These are phyloP conservation scores for Eurystomus gularis DNA, from an alignment of 2,113 vertebrate species.

Conservation along the genomic window DNA sequence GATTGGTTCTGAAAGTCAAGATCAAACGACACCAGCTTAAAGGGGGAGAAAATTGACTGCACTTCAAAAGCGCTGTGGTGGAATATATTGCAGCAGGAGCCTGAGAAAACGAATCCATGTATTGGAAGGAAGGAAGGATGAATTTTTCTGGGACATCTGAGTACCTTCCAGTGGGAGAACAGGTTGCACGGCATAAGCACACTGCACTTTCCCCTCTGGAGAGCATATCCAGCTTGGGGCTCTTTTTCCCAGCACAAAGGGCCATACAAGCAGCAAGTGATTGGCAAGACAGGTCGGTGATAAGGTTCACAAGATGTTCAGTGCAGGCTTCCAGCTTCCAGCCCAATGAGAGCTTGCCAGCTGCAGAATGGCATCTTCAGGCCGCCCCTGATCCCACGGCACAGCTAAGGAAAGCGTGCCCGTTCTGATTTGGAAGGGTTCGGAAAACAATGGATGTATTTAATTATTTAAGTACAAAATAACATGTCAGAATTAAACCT, in stretches of 20 bases:
- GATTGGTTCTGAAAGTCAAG: slow-evolving; percentile 37
- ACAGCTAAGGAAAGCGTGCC: neutral
- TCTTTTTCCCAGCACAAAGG: neutral
- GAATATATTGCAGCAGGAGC: neutral
- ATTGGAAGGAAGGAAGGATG: neutral
- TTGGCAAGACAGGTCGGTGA: neutral
- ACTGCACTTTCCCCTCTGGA: neutral
- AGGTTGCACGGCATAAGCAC: neutral
- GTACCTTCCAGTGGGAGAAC: neutral
- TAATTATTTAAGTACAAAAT: neutral
- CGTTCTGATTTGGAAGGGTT: neutral
- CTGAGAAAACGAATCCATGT: neutral
- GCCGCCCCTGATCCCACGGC: neutral
- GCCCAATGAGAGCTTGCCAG: neutral
- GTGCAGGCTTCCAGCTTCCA: neutral
- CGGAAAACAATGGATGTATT: neutral
- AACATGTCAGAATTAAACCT: neutral
- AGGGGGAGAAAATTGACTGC: neutral
- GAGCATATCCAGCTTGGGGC: neutral
- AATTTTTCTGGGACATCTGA: neutral
- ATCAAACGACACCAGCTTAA: slow-evolving; percentile 37
- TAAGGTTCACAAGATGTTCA: neutral
- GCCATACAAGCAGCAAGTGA: neutral
- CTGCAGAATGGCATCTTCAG: neutral
- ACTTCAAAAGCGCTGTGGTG: neutral